A percentile compares a stretch with the other conserved stretches of the same genome.
Evolutionary conservation across 2,797 vertebrate species (phyloP).

Genomic region (Enteromius fasciolatus): DNA sequence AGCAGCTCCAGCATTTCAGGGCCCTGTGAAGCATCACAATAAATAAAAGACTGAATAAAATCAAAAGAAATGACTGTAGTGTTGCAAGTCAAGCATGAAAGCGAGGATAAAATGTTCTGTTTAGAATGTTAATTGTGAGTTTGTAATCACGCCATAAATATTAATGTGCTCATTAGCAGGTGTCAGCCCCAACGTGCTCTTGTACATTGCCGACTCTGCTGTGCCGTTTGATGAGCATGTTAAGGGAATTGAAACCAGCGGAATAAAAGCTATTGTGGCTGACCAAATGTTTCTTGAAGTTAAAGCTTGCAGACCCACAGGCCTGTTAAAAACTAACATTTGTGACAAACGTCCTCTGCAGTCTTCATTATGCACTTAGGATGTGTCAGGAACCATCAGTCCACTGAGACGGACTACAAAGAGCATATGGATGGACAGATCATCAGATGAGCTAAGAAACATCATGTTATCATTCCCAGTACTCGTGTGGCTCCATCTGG

Average conservation of each 20-base stretch:
- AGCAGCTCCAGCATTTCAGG: conserved; percentile 5
- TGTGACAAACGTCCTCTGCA: background rate
- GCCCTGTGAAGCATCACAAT: conserved; percentile 17
- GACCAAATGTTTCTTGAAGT: conserved; percentile 9
- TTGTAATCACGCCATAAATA: conserved; percentile 61
- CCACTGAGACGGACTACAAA: conserved; percentile 30
- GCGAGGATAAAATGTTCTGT: conserved; percentile 53
- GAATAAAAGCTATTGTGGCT: conserved; percentile 8
- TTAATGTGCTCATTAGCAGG: conserved; percentile 58
- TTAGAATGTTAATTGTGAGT: conserved; percentile 60
- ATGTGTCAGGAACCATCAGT: conserved; percentile 19
- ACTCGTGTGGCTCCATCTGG: conserved; percentile 54
- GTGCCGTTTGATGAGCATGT: conserved; percentile 42
- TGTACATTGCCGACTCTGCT: conserved; percentile 26
- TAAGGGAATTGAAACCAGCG: conserved; percentile 17
- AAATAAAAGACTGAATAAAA: conserved; percentile 50
- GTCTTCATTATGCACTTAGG: conserved; percentile 1
- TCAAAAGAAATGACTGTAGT: conserved; percentile 41
- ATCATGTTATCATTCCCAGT: conserved; percentile 49
- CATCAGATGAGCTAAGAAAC: conserved; percentile 43
- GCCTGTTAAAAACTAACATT: conserved; percentile 14
- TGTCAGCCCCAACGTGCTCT: conserved; percentile 36
- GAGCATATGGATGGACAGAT: conserved; percentile 42
- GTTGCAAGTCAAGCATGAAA: conserved; percentile 55
- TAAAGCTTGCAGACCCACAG: background rate